These are phyloP conservation scores for Exephanes ischioxanthus DNA, from an alignment of 2,888 invertebrate genomes.

Conservation along the genomic window DNA sequence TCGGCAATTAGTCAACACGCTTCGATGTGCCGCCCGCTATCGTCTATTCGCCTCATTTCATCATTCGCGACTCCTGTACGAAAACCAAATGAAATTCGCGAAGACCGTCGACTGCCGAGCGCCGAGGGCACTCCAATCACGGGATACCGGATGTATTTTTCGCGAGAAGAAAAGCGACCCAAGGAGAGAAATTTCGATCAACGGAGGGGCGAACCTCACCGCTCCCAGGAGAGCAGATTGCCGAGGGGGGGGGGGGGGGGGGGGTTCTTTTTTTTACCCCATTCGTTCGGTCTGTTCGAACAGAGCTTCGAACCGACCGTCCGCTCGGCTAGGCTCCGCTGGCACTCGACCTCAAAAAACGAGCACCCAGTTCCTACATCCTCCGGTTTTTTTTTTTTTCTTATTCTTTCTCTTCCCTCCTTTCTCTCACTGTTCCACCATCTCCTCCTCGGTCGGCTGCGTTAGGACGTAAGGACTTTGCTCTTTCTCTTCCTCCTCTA, in stretches of 20 bases:
- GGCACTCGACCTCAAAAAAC: conserved; percentile 63
- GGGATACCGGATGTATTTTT: conserved; percentile 30
- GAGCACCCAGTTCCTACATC: conserved; percentile 53
- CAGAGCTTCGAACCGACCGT: conserved; percentile 35
- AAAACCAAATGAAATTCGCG: background rate
- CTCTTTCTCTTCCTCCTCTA: conserved; percentile 15
- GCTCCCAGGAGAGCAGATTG: conserved; percentile 61
- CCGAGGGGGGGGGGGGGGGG: conserved; percentile 11
- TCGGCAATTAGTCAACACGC: background rate
- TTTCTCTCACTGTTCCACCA: conserved; percentile 16
- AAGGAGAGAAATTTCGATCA: conserved; percentile 60
- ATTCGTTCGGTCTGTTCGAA: conserved; percentile 57
- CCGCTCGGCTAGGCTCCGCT: conserved; percentile 43
- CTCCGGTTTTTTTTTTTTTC: conserved; percentile 1
- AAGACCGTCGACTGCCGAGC: background rate
- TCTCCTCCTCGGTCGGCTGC: conserved; percentile 53
- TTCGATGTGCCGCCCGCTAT: background rate
- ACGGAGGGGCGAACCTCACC: conserved; percentile 25
- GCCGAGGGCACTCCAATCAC: conserved; percentile 4
- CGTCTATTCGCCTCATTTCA: background rate
- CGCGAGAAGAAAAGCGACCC: conserved; percentile 42
- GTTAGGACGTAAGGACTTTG: conserved; percentile 65
- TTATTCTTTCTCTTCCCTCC: background rate
- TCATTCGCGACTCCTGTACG: background rate
- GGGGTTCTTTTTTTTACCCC: conserved; percentile 37